Evolutionary conservation across 2,888 invertebrate species (phyloP), one percentile per base, ranked within the genome.

Genomic region (Ochlodes sylvanus): DNA sequence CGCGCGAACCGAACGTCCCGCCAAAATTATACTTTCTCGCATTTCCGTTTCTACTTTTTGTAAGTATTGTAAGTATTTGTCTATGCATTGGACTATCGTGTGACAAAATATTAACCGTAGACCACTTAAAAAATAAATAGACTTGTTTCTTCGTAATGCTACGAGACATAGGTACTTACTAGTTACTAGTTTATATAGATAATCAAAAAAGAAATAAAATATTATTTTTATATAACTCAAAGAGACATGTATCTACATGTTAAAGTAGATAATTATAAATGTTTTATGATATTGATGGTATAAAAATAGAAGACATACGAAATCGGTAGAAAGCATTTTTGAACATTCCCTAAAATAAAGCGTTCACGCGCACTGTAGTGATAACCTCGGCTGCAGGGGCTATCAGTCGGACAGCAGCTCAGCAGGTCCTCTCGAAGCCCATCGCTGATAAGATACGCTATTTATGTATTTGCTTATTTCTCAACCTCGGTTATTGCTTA

Each of bases 1-100:
- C 71, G 65, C 76, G 75, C 71, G 69, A 52, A 54, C 41, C 10
- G 10, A 47, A 61, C 56, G 67, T 66, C 44, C 55, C 55, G 55
- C 67, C 67, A 56, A 62, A 69, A 64, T 61, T 41, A 52, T 60
- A 42, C 61, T 64, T 70, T 70, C 68, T 63, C 52, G 58, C 42
- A 44, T 67, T 61, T 61, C 61, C 67, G 55, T 55, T 58, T 42
- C 27, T 32, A 60, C 54, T 63, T 42, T 21, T 63, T 42, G 27
- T n/a, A n/a, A n/a, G n/a, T n/a, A n/a, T n/a, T n/a, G n/a, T n/a
- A n/a, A n/a, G n/a, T 54, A 15, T 27, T 21, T 52, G 14, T 52
- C 21, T 52, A 52, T 52, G 21, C n/a, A 2, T 50, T 10, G 42
- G 15, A 44, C 44, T 15, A 7, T 50, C 50, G 50, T 50, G 50